Evolutionary conservation across 2,797 vertebrate species (phyloP), one percentile per base, ranked within the genome.

Genomic region (Alosa sapidissima): DNA sequence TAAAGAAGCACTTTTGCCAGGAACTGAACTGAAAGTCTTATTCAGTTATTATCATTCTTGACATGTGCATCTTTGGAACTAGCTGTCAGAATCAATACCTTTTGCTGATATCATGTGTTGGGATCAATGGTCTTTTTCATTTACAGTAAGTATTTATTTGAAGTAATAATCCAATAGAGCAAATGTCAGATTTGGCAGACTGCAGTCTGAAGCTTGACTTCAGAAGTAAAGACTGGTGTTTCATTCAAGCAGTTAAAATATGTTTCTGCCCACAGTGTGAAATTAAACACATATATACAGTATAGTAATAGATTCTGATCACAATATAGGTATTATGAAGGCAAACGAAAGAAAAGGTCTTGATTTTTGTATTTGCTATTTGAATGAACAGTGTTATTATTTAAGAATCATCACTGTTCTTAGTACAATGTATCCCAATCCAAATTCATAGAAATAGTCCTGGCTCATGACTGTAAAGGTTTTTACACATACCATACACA

Each of bases 71-170:
- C 82, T 84, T 87, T 68, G 6, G 82, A 24, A 49, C 11, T 58
- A 82, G 87, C 86, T 84, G 87, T 91, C 87, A 84, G 5, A 83
- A 55, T 81, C 65, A 87, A 89, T 87, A 87, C 41, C 14, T 52
- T 81, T 82, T 89, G 88, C 49, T 68, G 11, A 81, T 88, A 83
- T 87, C 85, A 68, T 85, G 81, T 82, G 87, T 81, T 86, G 68
- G 16, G 72, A 62, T 88, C 88, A 84, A 81, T 85, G 60, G 72
- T 55, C 45, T 14, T 41, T 90, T 91, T 90, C 91, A 92, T 91
- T 84, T 36, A 28, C 28, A 28, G 28, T 28, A 89, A 86, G 91
- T 89, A 86, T 91, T 90, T 81, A 86, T 90, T 88, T 81, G 65
- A 88, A 87, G 86, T 88, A 85, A 86, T 82, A 2, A 82, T 0